These are phyloP conservation scores for Drosophila greeni DNA, from an alignment of 2,888 invertebrate species.

Conservation along the genomic window DNA sequence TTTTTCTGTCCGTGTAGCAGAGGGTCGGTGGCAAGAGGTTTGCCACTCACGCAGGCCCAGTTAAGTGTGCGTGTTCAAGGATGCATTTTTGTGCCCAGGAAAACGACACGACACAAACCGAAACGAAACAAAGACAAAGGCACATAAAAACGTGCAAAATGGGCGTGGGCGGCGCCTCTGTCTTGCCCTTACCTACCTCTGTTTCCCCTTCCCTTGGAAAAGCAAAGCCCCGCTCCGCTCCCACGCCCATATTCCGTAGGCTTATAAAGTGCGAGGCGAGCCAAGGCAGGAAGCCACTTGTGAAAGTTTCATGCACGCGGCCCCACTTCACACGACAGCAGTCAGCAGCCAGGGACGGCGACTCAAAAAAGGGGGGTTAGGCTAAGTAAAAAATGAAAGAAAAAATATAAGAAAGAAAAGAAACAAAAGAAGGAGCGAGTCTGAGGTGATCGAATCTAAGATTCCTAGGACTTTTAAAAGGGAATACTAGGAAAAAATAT, in stretches of 20 bases:
- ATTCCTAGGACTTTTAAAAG: neutral
- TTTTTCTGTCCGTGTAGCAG: slow-evolving; percentile 9
- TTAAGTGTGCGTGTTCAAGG: slow-evolving; percentile 74
- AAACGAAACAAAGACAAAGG: slow-evolving; percentile 68
- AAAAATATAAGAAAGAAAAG: neutral
- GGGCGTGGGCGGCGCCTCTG: slow-evolving; percentile 47
- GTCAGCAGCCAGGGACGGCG: slow-evolving; percentile 19
- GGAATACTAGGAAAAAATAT: neutral
- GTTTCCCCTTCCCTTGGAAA: slow-evolving; percentile 9
- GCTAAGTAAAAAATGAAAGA: slow-evolving; percentile 1
- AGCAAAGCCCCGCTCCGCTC: slow-evolving; percentile 9
- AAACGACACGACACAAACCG: slow-evolving; percentile 62
- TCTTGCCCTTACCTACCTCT: slow-evolving; percentile 5
- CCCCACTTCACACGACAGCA: slow-evolving; percentile 73
- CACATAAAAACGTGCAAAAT: slow-evolving; percentile 73
- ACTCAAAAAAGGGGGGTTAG: neutral
- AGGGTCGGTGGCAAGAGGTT: slow-evolving; percentile 36
- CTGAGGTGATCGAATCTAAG: slow-evolving; percentile 11
- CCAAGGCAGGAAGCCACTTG: slow-evolving; percentile 73
- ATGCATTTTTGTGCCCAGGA: slow-evolving; percentile 72
- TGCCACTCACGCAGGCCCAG: slow-evolving; percentile 74
- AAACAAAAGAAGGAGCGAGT: neutral
- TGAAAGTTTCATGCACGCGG: slow-evolving; percentile 75
- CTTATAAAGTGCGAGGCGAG: slow-evolving; percentile 68
- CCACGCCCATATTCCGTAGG: slow-evolving; percentile 40